A percentile compares a stretch with the other conserved stretches of the same genome.
Conservation (phyloP, 2,888 invertebrate genomes). For the Herminia tarsipennalis region DNA sequence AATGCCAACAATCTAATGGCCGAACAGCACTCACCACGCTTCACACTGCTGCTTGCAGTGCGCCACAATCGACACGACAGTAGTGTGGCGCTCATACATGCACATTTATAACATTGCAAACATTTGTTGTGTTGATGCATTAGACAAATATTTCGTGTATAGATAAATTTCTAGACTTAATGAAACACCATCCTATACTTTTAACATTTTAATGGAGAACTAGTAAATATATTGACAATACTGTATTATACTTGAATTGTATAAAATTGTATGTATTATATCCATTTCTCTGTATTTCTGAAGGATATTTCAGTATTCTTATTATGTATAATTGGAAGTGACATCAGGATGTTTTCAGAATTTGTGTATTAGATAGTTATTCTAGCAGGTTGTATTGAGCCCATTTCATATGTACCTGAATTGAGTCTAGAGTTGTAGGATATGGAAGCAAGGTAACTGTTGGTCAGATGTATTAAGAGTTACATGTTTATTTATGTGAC, state of each 20-base stretch:
- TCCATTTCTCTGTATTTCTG: slow-evolving; percentile 10
- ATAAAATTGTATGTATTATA: not conserved
- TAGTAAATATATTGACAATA: slow-evolving; percentile 12
- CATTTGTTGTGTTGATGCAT: slow-evolving; percentile 4
- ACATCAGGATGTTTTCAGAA: slow-evolving; percentile 5
- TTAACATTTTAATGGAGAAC: slow-evolving; percentile 7
- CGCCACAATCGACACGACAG: not conserved
- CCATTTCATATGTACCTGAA: slow-evolving; percentile 12
- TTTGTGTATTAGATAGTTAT: slow-evolving; percentile 4
- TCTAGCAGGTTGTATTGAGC: slow-evolving; percentile 13
- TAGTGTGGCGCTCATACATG: not conserved
- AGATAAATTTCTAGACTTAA: slow-evolving; percentile 11
- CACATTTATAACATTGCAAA: slow-evolving; percentile 15
- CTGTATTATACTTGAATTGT: slow-evolving; percentile 11
- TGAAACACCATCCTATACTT: slow-evolving; percentile 8
- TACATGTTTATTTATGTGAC: slow-evolving; percentile 10
- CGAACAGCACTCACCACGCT: slow-evolving; percentile 12
- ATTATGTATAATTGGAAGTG: slow-evolving; percentile 4
- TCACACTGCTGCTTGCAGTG: not conserved
- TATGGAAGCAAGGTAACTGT: slow-evolving; percentile 17
- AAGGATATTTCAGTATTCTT: slow-evolving; percentile 8
- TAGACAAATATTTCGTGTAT: slow-evolving; percentile 1
- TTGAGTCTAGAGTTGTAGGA: slow-evolving; percentile 5
- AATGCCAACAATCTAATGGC: slow-evolving; percentile 27
- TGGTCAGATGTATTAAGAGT: slow-evolving; percentile 15